Evolutionary conservation across 2,113 vertebrate genomes (phyloP), one percentile per base, ranked within the genome.

Genomic region (Planiliza haematocheilus): DNA sequence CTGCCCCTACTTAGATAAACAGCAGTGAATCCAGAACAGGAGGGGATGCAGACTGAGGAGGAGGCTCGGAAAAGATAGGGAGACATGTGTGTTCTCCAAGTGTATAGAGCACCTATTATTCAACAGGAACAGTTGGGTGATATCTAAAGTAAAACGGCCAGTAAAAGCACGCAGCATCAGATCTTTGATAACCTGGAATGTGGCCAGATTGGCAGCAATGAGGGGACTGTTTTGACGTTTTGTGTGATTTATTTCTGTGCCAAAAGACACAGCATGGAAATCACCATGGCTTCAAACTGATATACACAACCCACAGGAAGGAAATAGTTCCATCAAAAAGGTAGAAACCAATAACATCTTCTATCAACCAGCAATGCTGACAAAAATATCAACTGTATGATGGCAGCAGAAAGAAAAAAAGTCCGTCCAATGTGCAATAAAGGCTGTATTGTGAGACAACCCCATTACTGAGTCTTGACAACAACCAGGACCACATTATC

Each of bases 11-110:
- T 79, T 67, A 49, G 82, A 90, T 70, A 77, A 87, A 87, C 79
- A 86, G 21, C 49, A 58, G 38, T 61, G 45, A 83, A 81, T 74
- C 52, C 71, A 81, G 61, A 91, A 68, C 64, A 87, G 81, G 72
- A 75, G 69, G 66, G 30, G 58, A 58, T 74, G 53, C 39, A 45
- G 70, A 79, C 20, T 38, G 30, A 55, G 41, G 60, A 14, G 73
- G 45, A 63, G 21, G 49, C 43, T 30, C 34, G 57, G 20, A 39
- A 18, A 10, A 8, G 45, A 65, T 24, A 49, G 13, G 43, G 4
- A 69, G 39, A 14, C 21, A 50, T 42, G 24, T 30, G 48, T 74
- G 37, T 13, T 64, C 30, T 74, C 14, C 18, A 62, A 61, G 17
- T 72, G 37, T 30, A 17, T 38, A 11, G 11, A 49, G 61, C 43